Base-by-base conservation (phyloP, 2,113 vertebrate genomes). In the Opisthocomus hoazin region DNA sequence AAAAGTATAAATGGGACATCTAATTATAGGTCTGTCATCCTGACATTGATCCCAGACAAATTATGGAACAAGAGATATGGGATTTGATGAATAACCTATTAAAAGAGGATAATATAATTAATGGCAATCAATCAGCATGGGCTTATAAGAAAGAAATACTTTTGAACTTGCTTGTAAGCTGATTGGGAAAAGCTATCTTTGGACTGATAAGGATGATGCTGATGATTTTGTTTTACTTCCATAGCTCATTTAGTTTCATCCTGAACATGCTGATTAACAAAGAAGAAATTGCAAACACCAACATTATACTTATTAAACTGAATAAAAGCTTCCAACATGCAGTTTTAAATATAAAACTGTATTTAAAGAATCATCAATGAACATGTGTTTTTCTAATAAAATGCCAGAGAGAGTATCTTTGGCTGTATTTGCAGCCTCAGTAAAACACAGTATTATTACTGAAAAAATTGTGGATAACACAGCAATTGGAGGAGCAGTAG, bases 21-120 rank as follows among this genome's bases (percentile, higher is more conserved):
- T 96, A 96, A 97, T 97, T 96, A 97, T 96, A 94, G 81, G 34
- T 32, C 24, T 96, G 96, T 95, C 95, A 94, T 95, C 34, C 93
- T 96, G 93, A 97, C 95, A 96, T 96, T 97, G 95, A 97, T 96
- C 87, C 73, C 78, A 85, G 91, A 91, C 81, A 97, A 95, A 96
- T 95, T 94, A 94, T 84, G 84, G 89, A 87, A 95, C 74, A 94
- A 96, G 91, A 84, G 89, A 69, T 91, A 75, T 23, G 57, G 87
- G 89, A 95, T 97, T 95, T 94, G 87, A 93, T 96, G 61, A 96
- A 96, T 87, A 96, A 91, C 81, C 87, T 95, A 94, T 95, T 96
- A 96, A 96, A 96, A 95, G 53, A 91, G 57, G 74, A 79, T 93
- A 94, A 96, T 91, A 96, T 76, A 91, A 96, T 96, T 94, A 96